Evolutionary conservation across 2,113 vertebrate genomes (phyloP).

Genomic region (Aegithalos caudatus): DNA sequence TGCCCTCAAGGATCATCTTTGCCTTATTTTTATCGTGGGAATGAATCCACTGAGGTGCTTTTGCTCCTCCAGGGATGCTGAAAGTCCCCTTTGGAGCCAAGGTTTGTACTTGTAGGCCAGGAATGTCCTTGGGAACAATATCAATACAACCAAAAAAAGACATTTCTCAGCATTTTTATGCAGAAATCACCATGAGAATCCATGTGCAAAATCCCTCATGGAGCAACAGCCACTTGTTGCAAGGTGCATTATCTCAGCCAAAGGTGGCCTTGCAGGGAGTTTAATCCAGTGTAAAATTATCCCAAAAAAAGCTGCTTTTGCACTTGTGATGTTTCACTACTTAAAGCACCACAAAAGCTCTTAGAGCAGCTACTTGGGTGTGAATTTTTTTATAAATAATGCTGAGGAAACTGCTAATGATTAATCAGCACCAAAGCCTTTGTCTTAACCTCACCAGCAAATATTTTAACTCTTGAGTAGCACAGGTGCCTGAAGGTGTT

Average conservation of each 20-base stretch:
- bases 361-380: neutral
- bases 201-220: neutral
- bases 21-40: neutral
- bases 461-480: neutral
- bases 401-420: neutral
- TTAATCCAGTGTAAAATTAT: neutral
- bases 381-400: neutral
- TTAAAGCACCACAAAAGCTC: neutral
- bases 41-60: neutral
- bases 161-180: neutral
- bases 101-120: neutral
- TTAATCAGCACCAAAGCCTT: neutral
- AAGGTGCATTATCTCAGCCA: neutral
- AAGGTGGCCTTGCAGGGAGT: accelerated
- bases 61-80: neutral
- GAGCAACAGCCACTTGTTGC: neutral
- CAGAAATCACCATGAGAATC: neutral
- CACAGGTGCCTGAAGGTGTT: neutral
- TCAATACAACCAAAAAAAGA: too few relatives aligned
- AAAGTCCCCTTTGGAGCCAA: neutral
- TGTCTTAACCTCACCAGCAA: neutral
- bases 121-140: neutral
- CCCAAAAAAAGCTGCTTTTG: neutral
- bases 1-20: accelerated
- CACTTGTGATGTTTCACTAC: accelerated